phyloP scores from a whole-genome alignment of 2,797 vertebrate genomes.

The Borostomias antarcticus region DNA sequence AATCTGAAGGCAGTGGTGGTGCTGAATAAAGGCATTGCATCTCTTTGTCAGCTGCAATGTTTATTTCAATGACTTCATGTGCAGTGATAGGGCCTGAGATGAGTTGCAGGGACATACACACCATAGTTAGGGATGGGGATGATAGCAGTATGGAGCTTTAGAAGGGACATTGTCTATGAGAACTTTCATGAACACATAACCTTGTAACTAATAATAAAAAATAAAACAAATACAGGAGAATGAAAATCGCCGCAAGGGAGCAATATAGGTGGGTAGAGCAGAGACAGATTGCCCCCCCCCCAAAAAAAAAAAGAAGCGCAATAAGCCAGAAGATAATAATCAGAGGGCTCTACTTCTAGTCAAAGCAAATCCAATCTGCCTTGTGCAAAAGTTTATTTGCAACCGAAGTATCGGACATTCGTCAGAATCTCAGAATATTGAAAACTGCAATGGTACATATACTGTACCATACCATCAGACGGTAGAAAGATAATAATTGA shows the following conservation, averaged over 20 bases:
- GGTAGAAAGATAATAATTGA: neutral
- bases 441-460: neutral
- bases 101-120: too few species aligned
- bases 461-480: neutral
- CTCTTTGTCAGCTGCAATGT: neutral
- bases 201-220: conserved; percentile 36
- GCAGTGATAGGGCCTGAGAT: too few species aligned
- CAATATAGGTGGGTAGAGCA: conserved; percentile 49
- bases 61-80: neutral
- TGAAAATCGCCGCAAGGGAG: conserved; percentile 47
- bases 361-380: conserved; percentile 57
- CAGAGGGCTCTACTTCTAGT: conserved; percentile 46
- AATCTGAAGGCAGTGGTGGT: neutral
- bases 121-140: neutral
- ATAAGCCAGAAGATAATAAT: conserved; percentile 58
- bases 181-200: conserved; percentile 48
- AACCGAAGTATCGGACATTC: conserved; percentile 32
- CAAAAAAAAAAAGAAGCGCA: conserved; percentile 54
- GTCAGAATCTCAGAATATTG: conserved; percentile 31
- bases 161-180: conserved; percentile 5
- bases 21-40: neutral
- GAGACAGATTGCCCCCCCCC: neutral
- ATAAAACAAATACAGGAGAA: conserved; percentile 42
- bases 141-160: conserved; percentile 3
- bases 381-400: conserved; percentile 44